These are phyloP conservation scores for Thera obeliscata DNA, from an alignment of 2,888 invertebrate genomes.

Conservation along the genomic window DNA sequence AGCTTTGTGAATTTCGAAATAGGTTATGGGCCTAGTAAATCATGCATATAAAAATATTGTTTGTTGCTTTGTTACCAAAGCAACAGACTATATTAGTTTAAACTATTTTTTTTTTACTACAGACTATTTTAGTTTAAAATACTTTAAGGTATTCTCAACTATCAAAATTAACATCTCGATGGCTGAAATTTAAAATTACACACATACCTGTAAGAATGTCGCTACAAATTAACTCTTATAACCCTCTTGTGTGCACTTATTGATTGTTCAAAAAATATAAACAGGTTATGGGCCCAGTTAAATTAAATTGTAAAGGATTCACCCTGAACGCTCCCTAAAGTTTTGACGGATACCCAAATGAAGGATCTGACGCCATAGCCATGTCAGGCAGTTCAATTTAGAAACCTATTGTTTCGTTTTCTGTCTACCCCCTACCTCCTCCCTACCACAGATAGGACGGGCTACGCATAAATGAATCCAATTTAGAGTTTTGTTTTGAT, in stretches of 20 bases:
- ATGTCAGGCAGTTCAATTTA: slow-evolving; percentile 75
- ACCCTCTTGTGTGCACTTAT: too few relatives aligned
- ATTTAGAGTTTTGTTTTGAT: slow-evolving; percentile 68
- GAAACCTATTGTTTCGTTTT: slow-evolving; percentile 70
- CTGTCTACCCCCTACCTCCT: slow-evolving; percentile 66
- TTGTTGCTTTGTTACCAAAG: neutral
- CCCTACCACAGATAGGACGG: slow-evolving; percentile 64
- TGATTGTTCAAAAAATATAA: too few relatives aligned
- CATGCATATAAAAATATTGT: neutral
- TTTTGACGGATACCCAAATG: slow-evolving; percentile 68
- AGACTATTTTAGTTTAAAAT: too few relatives aligned
- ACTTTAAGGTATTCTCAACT: too few relatives aligned
- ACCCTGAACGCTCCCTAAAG: slow-evolving; percentile 32
- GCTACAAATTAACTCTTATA: too few relatives aligned
- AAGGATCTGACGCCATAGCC: slow-evolving; percentile 56
- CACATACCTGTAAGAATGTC: too few relatives aligned
- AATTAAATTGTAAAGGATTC: neutral
- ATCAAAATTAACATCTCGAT: too few relatives aligned
- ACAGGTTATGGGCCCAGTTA: neutral
- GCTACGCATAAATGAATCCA: slow-evolving; percentile 73
- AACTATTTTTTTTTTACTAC: too few relatives aligned
- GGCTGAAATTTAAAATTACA: too few relatives aligned
- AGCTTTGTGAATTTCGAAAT: neutral
- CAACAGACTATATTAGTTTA: too few relatives aligned
- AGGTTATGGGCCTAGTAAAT: neutral